Conservation (phyloP, 1,140 invertebrate genomes). For the Heliothis subflexa region DNA sequence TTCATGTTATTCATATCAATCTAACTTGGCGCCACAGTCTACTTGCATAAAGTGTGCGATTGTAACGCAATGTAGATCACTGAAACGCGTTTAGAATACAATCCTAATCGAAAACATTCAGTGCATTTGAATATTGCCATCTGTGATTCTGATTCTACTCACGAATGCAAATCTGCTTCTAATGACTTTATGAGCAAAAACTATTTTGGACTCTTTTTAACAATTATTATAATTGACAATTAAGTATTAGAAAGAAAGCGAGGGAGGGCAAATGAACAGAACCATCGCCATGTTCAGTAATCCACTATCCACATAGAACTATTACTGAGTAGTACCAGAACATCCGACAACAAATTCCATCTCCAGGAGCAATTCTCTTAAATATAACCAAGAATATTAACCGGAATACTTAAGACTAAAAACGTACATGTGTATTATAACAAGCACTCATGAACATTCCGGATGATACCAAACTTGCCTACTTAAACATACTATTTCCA, state of each 20-base stretch:
- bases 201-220: no score
- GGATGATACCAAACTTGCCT: slow-evolving; percentile 43
- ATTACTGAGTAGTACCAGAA: background rate
- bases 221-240: no score
- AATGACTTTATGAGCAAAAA: background rate
- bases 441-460: slow-evolving; percentile 37
- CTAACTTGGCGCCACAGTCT: slow-evolving; percentile 27
- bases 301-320: background rate
- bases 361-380: background rate
- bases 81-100: slow-evolving; percentile 30
- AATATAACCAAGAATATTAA: slow-evolving; percentile 17
- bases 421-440: slow-evolving; percentile 27
- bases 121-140: slow-evolving; percentile 14
- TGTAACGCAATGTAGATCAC: slow-evolving; percentile 27
- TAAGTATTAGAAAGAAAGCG: no score
- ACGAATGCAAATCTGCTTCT: slow-evolving; percentile 6
- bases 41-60: slow-evolving; percentile 22
- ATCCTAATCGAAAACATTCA: slow-evolving; percentile 13
- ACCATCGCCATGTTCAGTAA: background rate
- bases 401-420: slow-evolving; percentile 27
- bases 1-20: background rate
- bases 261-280: background rate
- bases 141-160: slow-evolving; percentile 2
- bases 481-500: slow-evolving; percentile 47
- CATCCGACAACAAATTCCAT: background rate